A percentile compares a stretch with the other conserved stretches of the same genome.
phyloP scores from a whole-genome alignment of 2,888 invertebrate genomes.

The Digitonthophagus gazella region DNA sequence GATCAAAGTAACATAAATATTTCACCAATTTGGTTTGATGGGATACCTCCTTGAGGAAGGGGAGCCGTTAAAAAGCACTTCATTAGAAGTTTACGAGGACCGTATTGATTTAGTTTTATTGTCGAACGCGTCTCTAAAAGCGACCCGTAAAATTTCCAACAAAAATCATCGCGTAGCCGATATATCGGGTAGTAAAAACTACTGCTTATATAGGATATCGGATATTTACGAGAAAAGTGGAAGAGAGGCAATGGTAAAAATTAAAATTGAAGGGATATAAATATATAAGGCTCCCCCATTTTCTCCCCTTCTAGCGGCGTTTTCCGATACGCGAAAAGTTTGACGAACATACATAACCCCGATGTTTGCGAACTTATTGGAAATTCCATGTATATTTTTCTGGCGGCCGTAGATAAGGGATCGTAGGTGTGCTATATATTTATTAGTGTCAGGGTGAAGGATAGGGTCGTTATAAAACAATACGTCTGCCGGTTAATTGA shows the following conservation, averaged over 20 bases:
- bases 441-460: constrained; percentile 12
- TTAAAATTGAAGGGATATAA: neutral
- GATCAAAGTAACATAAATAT: neutral
- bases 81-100: neutral
- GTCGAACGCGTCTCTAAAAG: neutral
- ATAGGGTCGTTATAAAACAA: constrained; percentile 19
- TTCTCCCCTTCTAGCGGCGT: neutral
- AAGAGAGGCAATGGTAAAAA: neutral
- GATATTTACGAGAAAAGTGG: neutral
- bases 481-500: constrained; percentile 17
- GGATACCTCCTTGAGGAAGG: neutral
- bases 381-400: constrained; percentile 19
- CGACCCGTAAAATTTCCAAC: neutral
- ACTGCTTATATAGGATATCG: neutral
- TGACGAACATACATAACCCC: constrained; percentile 11
- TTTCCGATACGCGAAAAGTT: constrained; percentile 1
- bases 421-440: constrained; percentile 10
- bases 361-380: constrained; percentile 21
- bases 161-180: neutral
- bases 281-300: neutral
- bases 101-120: neutral
- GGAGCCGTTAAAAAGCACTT: neutral
- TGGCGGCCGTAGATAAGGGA: constrained; percentile 16
- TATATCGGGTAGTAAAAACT: neutral
- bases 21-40: neutral